Evolutionary conservation across 2,797 vertebrate species (phyloP), one percentile per base, ranked within the genome.

Genomic region (Gallinago stenura): DNA sequence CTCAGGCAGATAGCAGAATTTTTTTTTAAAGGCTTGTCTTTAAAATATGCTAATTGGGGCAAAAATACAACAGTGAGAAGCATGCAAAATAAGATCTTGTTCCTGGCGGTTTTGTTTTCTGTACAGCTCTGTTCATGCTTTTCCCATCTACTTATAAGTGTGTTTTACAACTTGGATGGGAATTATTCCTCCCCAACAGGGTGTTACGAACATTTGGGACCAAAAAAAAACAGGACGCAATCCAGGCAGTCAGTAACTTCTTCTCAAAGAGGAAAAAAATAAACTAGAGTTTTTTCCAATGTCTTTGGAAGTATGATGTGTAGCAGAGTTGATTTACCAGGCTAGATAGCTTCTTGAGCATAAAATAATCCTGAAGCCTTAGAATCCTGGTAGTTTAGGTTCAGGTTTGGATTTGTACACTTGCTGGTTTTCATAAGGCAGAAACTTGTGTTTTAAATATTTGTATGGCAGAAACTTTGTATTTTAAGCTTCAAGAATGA

Each of bases 81-180:
- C 87, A 51, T 33, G 66, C 37, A 72, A 86, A 88, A 84, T 73
- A 88, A 82, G 90, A 82, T 80, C 89, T 79, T 64, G 71, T 62
- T 96, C 5, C 97, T 98, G 56, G 97, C 35, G 25, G 98, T 97
- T 69, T 97, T 99, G 79, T 95, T 99, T 89, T 98, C 98, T 37
- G 93, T 98, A 3, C 97, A 97, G 26, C 97, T 97, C 91, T 98
- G 98, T 93, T 96, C 93, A 91, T 84, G 90, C 92, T 89, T 92
- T 95, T 95, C 84, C 86, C 91, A 90, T 95, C 91, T 93, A 93
- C 92, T 96, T 93, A 78, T 48, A 89, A 83, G 68, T 69, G 90
- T 80, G 81, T 93, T 90, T 95, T 94, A 86, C 92, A 94, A 80
- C 75, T 91, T 81, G 68, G 89, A 92, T 66, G 61, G 86, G 88